Evolutionary conservation across 2,888 invertebrate genomes (phyloP), one percentile per base, ranked within the genome.

Genomic region (Mechanitis messenoides): DNA sequence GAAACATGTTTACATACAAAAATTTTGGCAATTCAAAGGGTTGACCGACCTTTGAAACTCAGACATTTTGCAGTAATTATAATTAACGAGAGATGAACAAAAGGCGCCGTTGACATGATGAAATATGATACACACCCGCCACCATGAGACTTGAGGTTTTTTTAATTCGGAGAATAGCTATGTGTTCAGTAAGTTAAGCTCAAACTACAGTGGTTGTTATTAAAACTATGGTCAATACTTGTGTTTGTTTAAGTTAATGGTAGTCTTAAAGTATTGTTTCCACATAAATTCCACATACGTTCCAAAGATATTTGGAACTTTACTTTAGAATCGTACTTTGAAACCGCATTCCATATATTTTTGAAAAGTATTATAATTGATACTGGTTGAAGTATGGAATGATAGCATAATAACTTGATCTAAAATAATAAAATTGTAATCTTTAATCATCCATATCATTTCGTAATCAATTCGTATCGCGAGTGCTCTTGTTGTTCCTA

Each of bases 1-100:
- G 45, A n/a, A 45, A n/a, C 2, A 45, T 33, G 12, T 45, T 45
- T 56, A 28, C 12, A 3, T 46, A 31, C 11, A 45, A n/a, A 33
- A 20, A 57, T 56, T 64, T 54, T 53, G 45, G 33, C 42, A 55
- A 61, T 59, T 56, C 54, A 63, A 57, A 65, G 60, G 35, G 58
- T 59, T 50, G 46, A 59, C 72, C 71, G 59, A 20, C 57, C 73
- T 72, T 73, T 74, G 75, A 79, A 81, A 78, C 77, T 74, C 74
- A 75, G 80, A 79, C 74, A 78, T 79, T 81, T 78, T 77, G 73
- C 74, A 71, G 75, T 83, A 81, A 84, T 85, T 84, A 82, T 75
- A 80, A 81, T 81, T 83, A 84, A 84, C 79, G 81, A 85, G 81
- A 81, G 84, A 78, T 78, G 77, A 76, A 75, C 81, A 76, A 76